A percentile compares a stretch with the other conserved stretches of the same genome.
These are phyloP conservation scores for Watsonalla binaria DNA, from an alignment of 2,888 invertebrate genomes.

Conservation along the genomic window DNA sequence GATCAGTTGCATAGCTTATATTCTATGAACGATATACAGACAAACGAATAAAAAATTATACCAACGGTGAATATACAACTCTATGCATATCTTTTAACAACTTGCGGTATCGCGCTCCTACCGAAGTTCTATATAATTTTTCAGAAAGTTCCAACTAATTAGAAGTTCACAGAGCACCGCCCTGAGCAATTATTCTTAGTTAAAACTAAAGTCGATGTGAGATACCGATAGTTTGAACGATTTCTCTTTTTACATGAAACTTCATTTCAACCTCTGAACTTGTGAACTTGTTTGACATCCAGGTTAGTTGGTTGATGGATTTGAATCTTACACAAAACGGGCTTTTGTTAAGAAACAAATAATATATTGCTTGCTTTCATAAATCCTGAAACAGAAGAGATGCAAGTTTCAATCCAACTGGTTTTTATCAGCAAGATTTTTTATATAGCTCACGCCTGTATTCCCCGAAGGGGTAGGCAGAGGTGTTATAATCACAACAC, in stretches of 20 bases:
- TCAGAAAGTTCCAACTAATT: conserved; percentile 52
- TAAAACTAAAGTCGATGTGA: conserved; percentile 22
- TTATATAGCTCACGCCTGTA: too few species aligned
- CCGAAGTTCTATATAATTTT: conserved; percentile 38
- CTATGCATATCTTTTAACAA: conserved; percentile 4
- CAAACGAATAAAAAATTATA: neutral
- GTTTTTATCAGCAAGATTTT: too few species aligned
- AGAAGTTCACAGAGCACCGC: conserved; percentile 20
- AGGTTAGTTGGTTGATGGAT: too few species aligned
- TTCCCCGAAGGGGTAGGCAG: too few species aligned
- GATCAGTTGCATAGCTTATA: too few species aligned
- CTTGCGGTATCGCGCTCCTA: conserved; percentile 10
- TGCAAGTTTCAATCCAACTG: too few species aligned
- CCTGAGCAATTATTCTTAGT: conserved; percentile 43
- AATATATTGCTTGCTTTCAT: too few species aligned
- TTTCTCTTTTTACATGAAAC: conserved; percentile 8
- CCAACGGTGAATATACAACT: conserved; percentile 17
- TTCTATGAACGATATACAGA: too few species aligned
- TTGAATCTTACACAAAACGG: too few species aligned
- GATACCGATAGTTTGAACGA: conserved; percentile 20
- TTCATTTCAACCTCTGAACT: neutral
- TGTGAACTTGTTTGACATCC: neutral
- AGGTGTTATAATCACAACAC: too few species aligned
- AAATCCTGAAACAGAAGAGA: too few species aligned
- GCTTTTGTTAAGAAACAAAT: too few species aligned